Evolutionary conservation across 2,113 vertebrate genomes (phyloP), one percentile per base, ranked within the genome.

Genomic region (Brachionichthys hirsutus): DNA sequence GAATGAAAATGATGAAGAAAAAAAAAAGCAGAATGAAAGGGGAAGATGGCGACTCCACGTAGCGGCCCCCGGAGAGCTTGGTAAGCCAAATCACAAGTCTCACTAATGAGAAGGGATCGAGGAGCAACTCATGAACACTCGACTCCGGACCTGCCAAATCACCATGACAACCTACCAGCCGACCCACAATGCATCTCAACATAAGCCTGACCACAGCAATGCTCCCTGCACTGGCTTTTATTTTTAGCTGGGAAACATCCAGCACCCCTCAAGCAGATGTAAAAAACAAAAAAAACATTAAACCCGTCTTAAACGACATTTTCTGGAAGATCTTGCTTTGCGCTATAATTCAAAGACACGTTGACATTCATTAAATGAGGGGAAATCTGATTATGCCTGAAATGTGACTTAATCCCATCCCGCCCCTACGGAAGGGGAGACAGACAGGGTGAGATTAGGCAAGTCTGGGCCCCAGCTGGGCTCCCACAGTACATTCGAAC

Each of bases 31-130:
- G 70, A 81, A 75, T 73, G 49, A 70, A 76, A 73, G 40, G 54
- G 62, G 54, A 56, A 42, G 41, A 41, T 53, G 40, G 61, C 63
- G 68, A 85, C 76, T 82, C 79, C 69, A 74, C 60, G 16, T 53
- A 57, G 54, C 66, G 58, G 55, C 54, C 64, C 69, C 75, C 81
- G 75, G 75, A 78, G 83, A 82, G 80, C 73, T 78, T 15, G 42
- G 84, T 88, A 89, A 90, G 82, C 88, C 85, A 84, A 89, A 90
- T 91, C 89, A 90, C 89, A 89, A 90, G 89, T 83, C 85, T 70
- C 75, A 76, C 76, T 90, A 92, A 90, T 90, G 89, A 92, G 89
- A 82, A 75, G 64, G 70, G 58, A 86, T 80, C 71, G 73, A 81
- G 79, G 81, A 78, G 76, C 69, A 61, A 85, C 75, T 63, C 76